Conservation (phyloP, 2,797 vertebrate genomes). For the Sebastes baramenuke region DNA sequence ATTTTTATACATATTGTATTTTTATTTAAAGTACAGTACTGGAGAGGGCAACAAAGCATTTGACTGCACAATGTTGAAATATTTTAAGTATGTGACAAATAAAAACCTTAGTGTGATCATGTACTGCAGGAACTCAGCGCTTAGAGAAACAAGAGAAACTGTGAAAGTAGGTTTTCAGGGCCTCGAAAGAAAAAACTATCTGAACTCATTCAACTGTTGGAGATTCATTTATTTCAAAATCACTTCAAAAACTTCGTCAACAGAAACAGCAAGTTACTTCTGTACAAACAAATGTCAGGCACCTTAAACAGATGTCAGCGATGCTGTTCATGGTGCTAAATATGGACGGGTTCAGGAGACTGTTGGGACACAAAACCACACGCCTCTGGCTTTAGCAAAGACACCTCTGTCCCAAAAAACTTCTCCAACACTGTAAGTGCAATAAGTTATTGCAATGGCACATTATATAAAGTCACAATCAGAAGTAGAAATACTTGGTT, state of each 20-base stretch:
- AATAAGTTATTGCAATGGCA: conserved; percentile 87
- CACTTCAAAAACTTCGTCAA: conserved; percentile 58
- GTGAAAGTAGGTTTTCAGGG: not conserved
- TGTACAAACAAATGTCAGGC: conserved; percentile 68
- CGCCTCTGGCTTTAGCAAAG: conserved; percentile 28
- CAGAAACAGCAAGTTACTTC: conserved; percentile 57
- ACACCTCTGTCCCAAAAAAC: conserved; percentile 36
- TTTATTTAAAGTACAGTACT: too few relatives aligned
- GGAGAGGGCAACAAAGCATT: too few relatives aligned
- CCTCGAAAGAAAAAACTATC: conserved; percentile 1
- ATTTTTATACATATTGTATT: too few relatives aligned
- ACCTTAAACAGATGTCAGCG: conserved; percentile 46
- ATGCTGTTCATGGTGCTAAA: conserved; percentile 49
- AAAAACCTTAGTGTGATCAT: not conserved
- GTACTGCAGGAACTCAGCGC: not conserved
- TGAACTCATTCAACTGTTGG: conserved; percentile 20
- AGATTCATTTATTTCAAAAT: conserved; percentile 77
- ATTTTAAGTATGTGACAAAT: not conserved
- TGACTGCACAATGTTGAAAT: not conserved
- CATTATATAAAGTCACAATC: conserved; percentile 73
- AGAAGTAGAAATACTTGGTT: conserved; percentile 76
- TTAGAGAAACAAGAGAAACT: not conserved
- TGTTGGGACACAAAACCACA: conserved; percentile 31
- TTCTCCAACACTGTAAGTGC: conserved; percentile 81
- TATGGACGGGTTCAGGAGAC: conserved; percentile 53